Conservation (phyloP, 2,888 invertebrate species). For the Cryptophagus acutangulus region DNA sequence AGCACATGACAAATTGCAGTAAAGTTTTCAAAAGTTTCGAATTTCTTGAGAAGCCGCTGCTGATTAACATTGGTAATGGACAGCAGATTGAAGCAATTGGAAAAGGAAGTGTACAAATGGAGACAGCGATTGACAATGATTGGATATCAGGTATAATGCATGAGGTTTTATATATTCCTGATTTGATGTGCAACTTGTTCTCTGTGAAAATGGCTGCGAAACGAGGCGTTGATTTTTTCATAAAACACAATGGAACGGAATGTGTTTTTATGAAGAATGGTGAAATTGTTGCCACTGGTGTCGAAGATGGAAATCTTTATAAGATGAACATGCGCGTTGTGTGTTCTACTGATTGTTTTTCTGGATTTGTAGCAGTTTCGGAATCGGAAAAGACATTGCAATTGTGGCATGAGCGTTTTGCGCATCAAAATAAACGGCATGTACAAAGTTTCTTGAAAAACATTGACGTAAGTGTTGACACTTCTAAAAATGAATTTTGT, state of each 20-base stretch:
- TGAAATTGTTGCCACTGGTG: no score
- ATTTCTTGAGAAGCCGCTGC: constrained; percentile 5
- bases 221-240: constrained; percentile 29
- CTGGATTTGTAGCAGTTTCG: constrained; percentile 18
- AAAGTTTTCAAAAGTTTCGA: constrained; percentile 17
- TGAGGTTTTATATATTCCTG: constrained; percentile 35
- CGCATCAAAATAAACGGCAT: constrained; percentile 13
- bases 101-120: constrained; percentile 26
- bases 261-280: constrained; percentile 19
- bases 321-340: constrained; percentile 23
- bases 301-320: constrained; percentile 29
- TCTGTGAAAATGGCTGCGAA: constrained; percentile 34
- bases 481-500: constrained; percentile 9
- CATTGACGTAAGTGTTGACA: constrained; percentile 6
- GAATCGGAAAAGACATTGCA: not conserved
- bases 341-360: no score
- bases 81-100: constrained; percentile 25
- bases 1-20: constrained; percentile 22
- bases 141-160: constrained; percentile 26
- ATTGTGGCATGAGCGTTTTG: constrained; percentile 15
- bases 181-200: constrained; percentile 36
- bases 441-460: constrained; percentile 11
- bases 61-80: constrained; percentile 25
- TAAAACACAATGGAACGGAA: constrained; percentile 25
- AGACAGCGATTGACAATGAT: constrained; percentile 23